Evolutionary conservation across 2,888 invertebrate species (phyloP).

Genomic region (Hyalella azteca): DNA sequence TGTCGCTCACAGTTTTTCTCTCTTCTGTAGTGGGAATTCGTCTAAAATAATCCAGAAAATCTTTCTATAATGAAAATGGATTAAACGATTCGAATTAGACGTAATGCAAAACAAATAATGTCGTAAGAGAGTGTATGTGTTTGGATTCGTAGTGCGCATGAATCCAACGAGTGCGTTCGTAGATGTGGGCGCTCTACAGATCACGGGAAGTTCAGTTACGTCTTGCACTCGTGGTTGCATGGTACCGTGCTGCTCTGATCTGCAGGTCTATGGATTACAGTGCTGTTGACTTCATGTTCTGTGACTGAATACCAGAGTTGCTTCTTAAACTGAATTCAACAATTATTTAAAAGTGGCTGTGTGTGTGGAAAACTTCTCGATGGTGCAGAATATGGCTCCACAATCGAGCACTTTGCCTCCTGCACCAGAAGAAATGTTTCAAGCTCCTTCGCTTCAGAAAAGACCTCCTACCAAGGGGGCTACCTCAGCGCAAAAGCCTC

Average conservation of each 20-base stretch:
- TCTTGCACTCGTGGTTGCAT: slow-evolving; percentile 4
- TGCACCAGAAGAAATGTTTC: slow-evolving; percentile 30
- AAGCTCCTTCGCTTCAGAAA: not conserved
- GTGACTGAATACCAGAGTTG: slow-evolving; percentile 23
- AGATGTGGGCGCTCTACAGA: slow-evolving; percentile 27
- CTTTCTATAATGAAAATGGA: too few species aligned
- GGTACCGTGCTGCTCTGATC: not conserved
- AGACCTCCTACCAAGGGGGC: not conserved
- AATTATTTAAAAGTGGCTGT: slow-evolving; percentile 27
- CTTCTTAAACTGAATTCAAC: not conserved
- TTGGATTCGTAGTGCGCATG: slow-evolving; percentile 31
- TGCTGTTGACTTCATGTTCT: slow-evolving; percentile 12
- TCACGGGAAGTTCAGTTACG: slow-evolving; percentile 17
- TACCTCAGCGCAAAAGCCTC: slow-evolving; percentile 27
- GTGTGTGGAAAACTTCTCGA: slow-evolving; percentile 25
- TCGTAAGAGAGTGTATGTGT: not conserved
- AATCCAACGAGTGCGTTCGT: slow-evolving; percentile 6
- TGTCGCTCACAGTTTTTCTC: not conserved
- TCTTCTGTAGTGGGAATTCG: too few species aligned
- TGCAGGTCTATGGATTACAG: slow-evolving; percentile 18
- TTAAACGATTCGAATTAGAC: too few species aligned
- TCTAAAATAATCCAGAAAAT: too few species aligned
- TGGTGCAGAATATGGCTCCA: slow-evolving; percentile 38
- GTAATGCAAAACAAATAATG: not conserved
- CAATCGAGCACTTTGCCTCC: slow-evolving; percentile 21